phyloP scores from a whole-genome alignment of 2,113 vertebrate species.

The Coracopsis vasa region DNA sequence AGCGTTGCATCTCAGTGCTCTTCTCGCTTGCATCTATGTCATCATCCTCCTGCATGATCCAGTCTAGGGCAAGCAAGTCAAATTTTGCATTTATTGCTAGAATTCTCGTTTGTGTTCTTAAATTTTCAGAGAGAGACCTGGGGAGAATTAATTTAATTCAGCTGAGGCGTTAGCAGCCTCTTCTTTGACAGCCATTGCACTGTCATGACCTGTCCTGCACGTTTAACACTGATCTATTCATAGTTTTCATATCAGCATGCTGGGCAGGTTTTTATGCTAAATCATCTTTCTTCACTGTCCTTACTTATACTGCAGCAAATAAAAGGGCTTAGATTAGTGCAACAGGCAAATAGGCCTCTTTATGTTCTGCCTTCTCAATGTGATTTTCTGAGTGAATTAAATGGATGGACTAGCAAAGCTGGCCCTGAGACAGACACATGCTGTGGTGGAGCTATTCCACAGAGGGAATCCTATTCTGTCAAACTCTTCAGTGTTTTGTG shows the following conservation, averaged over 20 bases:
- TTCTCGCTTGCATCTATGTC: not conserved
- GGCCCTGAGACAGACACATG: slow-evolving; percentile 27
- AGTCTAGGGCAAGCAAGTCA: not conserved
- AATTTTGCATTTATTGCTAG: not conserved
- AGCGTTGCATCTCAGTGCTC: not conserved
- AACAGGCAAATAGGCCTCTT: not conserved
- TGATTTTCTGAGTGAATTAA: slow-evolving; percentile 58
- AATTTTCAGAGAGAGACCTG: not conserved
- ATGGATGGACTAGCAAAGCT: slow-evolving; percentile 26
- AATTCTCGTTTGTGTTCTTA: slow-evolving; percentile 10
- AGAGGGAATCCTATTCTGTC: slow-evolving; percentile 1
- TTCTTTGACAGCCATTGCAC: slow-evolving; percentile 15
- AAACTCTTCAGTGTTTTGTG: not conserved
- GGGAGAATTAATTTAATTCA: slow-evolving; percentile 30
- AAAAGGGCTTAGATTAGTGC: slow-evolving; percentile 38
- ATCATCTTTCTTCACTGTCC: slow-evolving; percentile 30
- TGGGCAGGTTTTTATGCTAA: slow-evolving; percentile 53
- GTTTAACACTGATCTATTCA: slow-evolving; percentile 34
- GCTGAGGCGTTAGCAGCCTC: not conserved
- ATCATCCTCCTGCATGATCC: not conserved
- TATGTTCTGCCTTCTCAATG: not conserved
- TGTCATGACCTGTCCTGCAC: slow-evolving; percentile 14
- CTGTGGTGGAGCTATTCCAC: slow-evolving; percentile 4
- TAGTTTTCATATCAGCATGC: slow-evolving; percentile 38
- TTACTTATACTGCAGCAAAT: slow-evolving; percentile 27